phyloP scores from a whole-genome alignment of 2,888 invertebrate species.

The Calameuta idolon region DNA sequence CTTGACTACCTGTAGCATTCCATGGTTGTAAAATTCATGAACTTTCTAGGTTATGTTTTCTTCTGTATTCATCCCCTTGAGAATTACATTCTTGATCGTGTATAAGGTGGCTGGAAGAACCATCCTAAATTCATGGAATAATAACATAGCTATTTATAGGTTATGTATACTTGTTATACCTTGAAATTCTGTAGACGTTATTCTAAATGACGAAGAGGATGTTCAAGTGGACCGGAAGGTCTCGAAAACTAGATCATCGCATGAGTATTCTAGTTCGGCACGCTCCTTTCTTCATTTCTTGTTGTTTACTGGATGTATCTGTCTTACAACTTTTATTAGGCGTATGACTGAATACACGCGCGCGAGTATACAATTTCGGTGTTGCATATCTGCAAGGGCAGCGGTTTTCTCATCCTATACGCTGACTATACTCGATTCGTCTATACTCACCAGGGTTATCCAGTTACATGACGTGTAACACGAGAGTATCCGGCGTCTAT shows the following conservation, averaged over 20 bases:
- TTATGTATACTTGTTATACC: not conserved
- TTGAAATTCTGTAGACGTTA: not conserved
- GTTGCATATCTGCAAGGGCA: slow-evolving; percentile 7
- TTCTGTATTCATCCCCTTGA: not conserved
- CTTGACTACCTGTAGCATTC: not conserved
- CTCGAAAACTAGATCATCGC: not conserved
- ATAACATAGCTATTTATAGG: not conserved
- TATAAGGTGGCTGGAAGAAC: not conserved
- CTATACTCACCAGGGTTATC: slow-evolving; percentile 4
- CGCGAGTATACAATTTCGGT: slow-evolving; percentile 1
- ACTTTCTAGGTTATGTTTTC: not conserved
- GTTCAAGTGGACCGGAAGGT: not conserved
- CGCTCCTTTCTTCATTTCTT: not conserved
- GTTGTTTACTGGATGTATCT: not conserved
- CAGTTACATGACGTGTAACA: slow-evolving; percentile 3
- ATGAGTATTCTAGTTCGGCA: not conserved
- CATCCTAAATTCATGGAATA: not conserved
- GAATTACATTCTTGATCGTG: not conserved
- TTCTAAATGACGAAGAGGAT: not conserved
- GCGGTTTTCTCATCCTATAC: slow-evolving; percentile 4
- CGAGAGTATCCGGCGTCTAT: slow-evolving; percentile 1
- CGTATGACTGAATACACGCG: not conserved
- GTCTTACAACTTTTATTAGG: not conserved
- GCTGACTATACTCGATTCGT: not conserved
- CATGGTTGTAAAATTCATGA: not conserved